Percentiles rank a stretch among this genome's conserved stretches.
Conservation (phyloP, 2,888 invertebrate genomes). For the Nezara viridula region DNA sequence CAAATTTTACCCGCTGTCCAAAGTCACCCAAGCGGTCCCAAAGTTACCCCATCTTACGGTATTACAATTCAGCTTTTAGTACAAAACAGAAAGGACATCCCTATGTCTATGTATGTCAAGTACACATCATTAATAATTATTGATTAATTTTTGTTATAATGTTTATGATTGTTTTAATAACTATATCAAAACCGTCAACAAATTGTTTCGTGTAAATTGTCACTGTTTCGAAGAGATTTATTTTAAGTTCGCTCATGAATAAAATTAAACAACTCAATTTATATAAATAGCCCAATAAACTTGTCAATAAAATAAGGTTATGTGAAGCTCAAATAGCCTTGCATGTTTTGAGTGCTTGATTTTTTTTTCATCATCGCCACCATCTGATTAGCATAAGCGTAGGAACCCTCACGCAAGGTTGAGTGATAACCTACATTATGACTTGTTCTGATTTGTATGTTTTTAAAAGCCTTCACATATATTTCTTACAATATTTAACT, state of each 20-base stretch:
- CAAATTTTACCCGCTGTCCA: too few relatives aligned
- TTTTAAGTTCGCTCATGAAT: neutral
- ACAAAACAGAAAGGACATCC: too few relatives aligned
- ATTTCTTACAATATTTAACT: neutral
- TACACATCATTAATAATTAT: too few relatives aligned
- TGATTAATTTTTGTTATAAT: too few relatives aligned
- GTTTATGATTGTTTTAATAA: too few relatives aligned
- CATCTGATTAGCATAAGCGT: slow-evolving; percentile 14
- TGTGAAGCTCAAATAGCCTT: slow-evolving; percentile 4
- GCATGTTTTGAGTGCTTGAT: neutral
- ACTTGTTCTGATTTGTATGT: slow-evolving; percentile 13
- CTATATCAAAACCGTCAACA: too few relatives aligned
- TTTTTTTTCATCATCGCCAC: neutral
- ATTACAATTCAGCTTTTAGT: too few relatives aligned
- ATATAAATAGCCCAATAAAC: neutral
- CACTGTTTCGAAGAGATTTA: neutral
- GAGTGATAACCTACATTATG: slow-evolving; percentile 10
- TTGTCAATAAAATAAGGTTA: neutral
- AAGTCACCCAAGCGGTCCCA: too few relatives aligned
- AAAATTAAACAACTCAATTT: neutral
- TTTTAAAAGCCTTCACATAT: neutral
- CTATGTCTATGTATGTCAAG: too few relatives aligned
- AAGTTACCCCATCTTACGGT: too few relatives aligned
- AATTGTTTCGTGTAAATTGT: too few relatives aligned
- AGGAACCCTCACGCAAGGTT: slow-evolving; percentile 9